These are phyloP conservation scores for Neolamprologus falcicula DNA, from an alignment of 2,113 vertebrate species.

Conservation along the genomic window DNA sequence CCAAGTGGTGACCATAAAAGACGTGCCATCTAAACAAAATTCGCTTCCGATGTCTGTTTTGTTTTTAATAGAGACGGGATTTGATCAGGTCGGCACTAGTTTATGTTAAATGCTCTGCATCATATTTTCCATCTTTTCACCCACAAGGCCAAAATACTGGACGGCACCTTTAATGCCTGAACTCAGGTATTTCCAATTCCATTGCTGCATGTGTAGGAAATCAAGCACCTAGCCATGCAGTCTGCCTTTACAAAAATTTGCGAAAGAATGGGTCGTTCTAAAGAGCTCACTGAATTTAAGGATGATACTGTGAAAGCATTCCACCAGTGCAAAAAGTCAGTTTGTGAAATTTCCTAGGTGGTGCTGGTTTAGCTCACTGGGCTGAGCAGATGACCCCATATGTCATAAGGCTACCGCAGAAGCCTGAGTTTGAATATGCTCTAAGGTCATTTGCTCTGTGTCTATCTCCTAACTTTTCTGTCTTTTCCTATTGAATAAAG, in stretches of 20 bases:
- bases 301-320: background rate
- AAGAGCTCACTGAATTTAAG: background rate
- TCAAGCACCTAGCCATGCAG: background rate
- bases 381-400: background rate
- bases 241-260: background rate
- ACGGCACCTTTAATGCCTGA: background rate
- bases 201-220: background rate
- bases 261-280: background rate
- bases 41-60: background rate
- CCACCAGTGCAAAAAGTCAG: background rate
- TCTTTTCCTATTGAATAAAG: background rate
- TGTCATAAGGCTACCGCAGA: background rate
- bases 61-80: background rate
- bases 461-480: background rate
- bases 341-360: background rate
- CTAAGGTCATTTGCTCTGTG: background rate
- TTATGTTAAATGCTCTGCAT: background rate
- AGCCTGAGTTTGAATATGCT: background rate
- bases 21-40: background rate
- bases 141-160: background rate
- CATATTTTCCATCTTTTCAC: background rate
- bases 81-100: too few species aligned
- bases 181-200: background rate
- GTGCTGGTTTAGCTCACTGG: background rate
- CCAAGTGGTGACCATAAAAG: background rate